Evolutionary conservation across 2,888 invertebrate genomes (phyloP).

Genomic region (Fissipunctia ypsillon): DNA sequence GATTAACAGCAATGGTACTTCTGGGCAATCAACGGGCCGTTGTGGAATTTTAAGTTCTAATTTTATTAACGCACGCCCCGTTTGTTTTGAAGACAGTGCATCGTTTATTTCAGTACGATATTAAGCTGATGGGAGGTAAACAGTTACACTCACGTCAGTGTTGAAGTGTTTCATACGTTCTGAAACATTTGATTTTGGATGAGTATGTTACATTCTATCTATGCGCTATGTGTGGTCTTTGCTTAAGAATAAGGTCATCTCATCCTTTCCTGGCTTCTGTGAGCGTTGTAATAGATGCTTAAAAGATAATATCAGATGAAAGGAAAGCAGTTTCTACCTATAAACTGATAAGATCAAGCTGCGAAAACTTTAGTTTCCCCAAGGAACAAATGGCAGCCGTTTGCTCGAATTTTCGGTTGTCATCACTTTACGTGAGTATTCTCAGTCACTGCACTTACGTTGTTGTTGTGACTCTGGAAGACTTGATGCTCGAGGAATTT

Average conservation of each 20-base stretch:
- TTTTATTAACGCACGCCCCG: conserved; percentile 60
- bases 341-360: conserved; percentile 26
- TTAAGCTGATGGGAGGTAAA: conserved; percentile 34
- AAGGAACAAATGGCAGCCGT: background rate
- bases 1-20: conserved; percentile 67
- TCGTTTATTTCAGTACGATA: conserved; percentile 49
- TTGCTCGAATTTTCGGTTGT: background rate
- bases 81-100: conserved; percentile 49
- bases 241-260: conserved; percentile 11
- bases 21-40: conserved; percentile 57
- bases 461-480: background rate
- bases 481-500: background rate
- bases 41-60: conserved; percentile 63
- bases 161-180: conserved; percentile 9
- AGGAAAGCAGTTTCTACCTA: conserved; percentile 12
- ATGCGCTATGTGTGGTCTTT: conserved; percentile 25
- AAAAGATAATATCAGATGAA: conserved; percentile 21
- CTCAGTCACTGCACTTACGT: background rate
- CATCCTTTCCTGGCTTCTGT: conserved; percentile 9
- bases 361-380: conserved; percentile 14
- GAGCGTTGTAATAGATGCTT: background rate
- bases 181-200: conserved; percentile 13
- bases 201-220: conserved; percentile 1
- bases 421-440: conserved; percentile 8
- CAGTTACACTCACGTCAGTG: background rate